A percentile compares a stretch with the other conserved stretches of the same genome.
Evolutionary conservation across 1,140 invertebrate genomes (phyloP).

Genomic region (Trissolcus basalis): DNA sequence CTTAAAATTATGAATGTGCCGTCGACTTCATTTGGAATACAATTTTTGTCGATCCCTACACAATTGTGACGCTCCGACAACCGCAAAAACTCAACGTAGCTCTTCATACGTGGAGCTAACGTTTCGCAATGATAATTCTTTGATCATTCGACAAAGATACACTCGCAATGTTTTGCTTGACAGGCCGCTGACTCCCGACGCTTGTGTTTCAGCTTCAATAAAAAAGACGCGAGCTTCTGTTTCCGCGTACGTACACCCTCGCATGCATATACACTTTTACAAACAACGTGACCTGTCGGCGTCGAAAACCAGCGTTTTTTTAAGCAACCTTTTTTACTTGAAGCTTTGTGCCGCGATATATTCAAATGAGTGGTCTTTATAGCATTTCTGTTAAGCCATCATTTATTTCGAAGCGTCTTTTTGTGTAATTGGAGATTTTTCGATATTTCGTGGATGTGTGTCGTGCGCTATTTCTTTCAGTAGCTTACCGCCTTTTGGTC

Average conservation of each 20-base stretch:
- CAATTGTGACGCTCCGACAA: constrained; percentile 6
- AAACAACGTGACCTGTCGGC: constrained; percentile 47
- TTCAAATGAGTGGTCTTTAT: constrained; percentile 53
- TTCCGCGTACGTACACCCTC: constrained; percentile 48
- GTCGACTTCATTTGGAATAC: too few relatives aligned
- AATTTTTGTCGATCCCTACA: neutral
- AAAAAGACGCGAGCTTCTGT: constrained; percentile 48
- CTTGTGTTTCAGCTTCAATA: constrained; percentile 31
- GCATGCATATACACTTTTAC: constrained; percentile 31
- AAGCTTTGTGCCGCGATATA: constrained; percentile 34
- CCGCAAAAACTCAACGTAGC: constrained; percentile 7
- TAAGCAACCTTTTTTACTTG: constrained; percentile 20
- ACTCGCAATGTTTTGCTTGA: constrained; percentile 42
- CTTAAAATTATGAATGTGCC: too few relatives aligned
- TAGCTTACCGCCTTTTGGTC: too few relatives aligned
- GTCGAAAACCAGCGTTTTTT: constrained; percentile 43
- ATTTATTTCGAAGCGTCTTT: constrained; percentile 34
- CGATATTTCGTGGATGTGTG: neutral
- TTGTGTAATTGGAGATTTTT: constrained; percentile 23
- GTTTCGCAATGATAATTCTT: constrained; percentile 70
- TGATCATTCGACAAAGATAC: constrained; percentile 70
- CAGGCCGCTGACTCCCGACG: constrained; percentile 30
- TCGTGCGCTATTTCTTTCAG: too few relatives aligned
- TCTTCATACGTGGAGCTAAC: too few relatives aligned
- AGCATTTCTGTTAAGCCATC: constrained; percentile 19